phyloP scores from a whole-genome alignment of 2,113 vertebrate genomes.

The Bucco capensis region DNA sequence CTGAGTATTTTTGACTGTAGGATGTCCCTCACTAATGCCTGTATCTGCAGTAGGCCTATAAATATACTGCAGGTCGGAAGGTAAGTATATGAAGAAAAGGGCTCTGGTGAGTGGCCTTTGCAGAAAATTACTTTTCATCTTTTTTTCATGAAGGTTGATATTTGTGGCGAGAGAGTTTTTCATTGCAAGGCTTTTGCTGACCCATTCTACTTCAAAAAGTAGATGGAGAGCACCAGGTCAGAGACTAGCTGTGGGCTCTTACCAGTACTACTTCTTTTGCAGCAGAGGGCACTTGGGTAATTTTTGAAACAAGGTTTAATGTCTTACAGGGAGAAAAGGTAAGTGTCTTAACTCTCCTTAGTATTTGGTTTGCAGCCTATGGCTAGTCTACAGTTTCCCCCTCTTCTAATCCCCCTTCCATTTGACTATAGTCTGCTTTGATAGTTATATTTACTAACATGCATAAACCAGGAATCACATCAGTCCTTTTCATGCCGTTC shows the following conservation, averaged over 20 bases:
- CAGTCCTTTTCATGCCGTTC: background rate
- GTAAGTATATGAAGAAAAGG: slow-evolving; percentile 89
- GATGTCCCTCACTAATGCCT: slow-evolving; percentile 87
- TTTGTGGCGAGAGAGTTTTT: slow-evolving; percentile 75
- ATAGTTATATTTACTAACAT: background rate
- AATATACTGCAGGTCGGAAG: slow-evolving; percentile 87
- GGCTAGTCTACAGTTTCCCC: slow-evolving; percentile 62
- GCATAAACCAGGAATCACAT: background rate
- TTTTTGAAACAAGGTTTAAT: slow-evolving; percentile 22
- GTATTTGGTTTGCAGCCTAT: slow-evolving; percentile 75
- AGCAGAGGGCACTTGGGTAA: slow-evolving; percentile 66
- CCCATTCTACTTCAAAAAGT: slow-evolving; percentile 64
- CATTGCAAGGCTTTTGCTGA: slow-evolving; percentile 82
- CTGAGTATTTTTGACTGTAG: slow-evolving; percentile 89
- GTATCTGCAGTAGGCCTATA: slow-evolving; percentile 90
- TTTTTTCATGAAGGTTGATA: slow-evolving; percentile 35
- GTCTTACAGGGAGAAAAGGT: slow-evolving; percentile 38
- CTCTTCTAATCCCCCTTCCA: background rate
- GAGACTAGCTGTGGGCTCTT: slow-evolving; percentile 81
- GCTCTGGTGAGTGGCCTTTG: slow-evolving; percentile 88
- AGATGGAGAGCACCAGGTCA: slow-evolving; percentile 73
- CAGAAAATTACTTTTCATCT: slow-evolving; percentile 76
- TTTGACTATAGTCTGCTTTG: slow-evolving; percentile 40
- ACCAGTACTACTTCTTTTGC: slow-evolving; percentile 61
- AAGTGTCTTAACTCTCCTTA: slow-evolving; percentile 49